These are phyloP conservation scores for Lipophrys pholis DNA, from an alignment of 2,113 vertebrate species.

Conservation along the genomic window DNA sequence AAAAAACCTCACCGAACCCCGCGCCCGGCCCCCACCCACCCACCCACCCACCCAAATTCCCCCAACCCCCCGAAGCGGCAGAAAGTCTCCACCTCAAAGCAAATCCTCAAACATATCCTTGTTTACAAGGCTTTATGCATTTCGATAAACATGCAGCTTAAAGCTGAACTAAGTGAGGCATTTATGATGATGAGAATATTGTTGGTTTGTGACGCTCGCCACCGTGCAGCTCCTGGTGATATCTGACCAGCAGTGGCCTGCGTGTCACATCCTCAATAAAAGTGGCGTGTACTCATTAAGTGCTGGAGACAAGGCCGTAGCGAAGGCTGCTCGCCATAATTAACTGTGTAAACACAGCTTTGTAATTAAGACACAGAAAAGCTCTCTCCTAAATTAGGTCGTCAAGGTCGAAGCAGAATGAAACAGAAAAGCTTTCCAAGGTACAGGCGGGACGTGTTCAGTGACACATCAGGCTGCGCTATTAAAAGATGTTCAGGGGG, in stretches of 20 bases:
- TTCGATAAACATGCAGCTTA: no score
- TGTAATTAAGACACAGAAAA: conserved; percentile 82
- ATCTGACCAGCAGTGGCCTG: conserved; percentile 42
- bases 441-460: conserved; percentile 3
- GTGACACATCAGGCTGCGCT: conserved; percentile 12
- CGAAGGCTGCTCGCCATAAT: conserved; percentile 75
- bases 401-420: conserved; percentile 73
- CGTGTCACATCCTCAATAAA: conserved; percentile 67
- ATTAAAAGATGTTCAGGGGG: conserved; percentile 16
- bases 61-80: no score
- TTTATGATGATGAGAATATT: no score
- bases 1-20: no score
- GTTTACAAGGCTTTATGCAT: no score
- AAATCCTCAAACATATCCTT: no score
- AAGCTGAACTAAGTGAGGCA: no score
- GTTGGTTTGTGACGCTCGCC: background rate
- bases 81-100: no score
- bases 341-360: conserved; percentile 79
- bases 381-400: conserved; percentile 77
- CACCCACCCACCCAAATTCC: no score
- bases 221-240: background rate
- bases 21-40: no score
- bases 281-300: conserved; percentile 71
- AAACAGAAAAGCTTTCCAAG: conserved; percentile 69
- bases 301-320: conserved; percentile 72